Evolutionary conservation across 37 sponge, comb jelly and placozoan species (phyloP), one percentile per base, ranked within the genome.

Genomic region (Eunapius fragilis): DNA sequence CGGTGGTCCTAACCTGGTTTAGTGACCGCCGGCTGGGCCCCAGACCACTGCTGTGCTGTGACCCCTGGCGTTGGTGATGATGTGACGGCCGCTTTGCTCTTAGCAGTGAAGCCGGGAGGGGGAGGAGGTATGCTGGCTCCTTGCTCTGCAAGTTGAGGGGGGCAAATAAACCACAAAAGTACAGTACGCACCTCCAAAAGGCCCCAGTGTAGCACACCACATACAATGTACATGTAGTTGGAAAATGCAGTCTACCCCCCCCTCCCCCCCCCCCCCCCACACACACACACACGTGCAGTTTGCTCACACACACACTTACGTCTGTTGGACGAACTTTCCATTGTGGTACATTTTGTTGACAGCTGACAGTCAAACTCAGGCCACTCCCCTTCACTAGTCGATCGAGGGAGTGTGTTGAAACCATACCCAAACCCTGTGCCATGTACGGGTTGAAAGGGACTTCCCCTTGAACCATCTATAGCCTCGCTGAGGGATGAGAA

Each of bases 71-170:
- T n/a, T n/a, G n/a, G n/a, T n/a, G 58, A 58, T 17, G 58, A 58
- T 17, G 58, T 58, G 17, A 58, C 58, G 14, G 58, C 58, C 14
- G 58, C 58, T 69, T 67, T 80, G 67, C 14, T 79, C 70, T 76
- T 81, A n/a, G 82, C 45, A 25, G 82, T 68, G 67, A 87, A 87
- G 17, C 87, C 87, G 25, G 87, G 87, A 22, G 87, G 87, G 3
- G 87, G 87, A 19, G 87, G 67, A 37, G 82, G 69, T 22, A 75
- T 47, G 41, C 25, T 78, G 25, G 58, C 58, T 58, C 58, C 17
- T 58, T 58, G 58, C 14, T 58, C 58, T 58, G 58, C 58, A 17
- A 19, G 58, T 58, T n/a, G n/a, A n/a, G n/a, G n/a, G 22, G 14
- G 58, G 14, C 3, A 58, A 19, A 12, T 17, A 58, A 58, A 58